Evolutionary conservation across 2,888 invertebrate species (phyloP).

Genomic region (Tipula unca): DNA sequence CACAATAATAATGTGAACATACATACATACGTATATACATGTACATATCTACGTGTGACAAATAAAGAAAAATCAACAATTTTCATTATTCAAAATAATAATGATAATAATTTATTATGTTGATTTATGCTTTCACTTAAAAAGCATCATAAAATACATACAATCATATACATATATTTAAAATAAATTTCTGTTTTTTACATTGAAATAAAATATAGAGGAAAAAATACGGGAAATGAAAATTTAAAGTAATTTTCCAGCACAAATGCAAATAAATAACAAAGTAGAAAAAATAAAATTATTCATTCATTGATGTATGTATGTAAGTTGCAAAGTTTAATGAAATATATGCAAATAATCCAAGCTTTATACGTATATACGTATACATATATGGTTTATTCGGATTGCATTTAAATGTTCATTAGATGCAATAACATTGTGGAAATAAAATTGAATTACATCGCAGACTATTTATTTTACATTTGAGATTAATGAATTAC

Average conservation of each 20-base stretch:
- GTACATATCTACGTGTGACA: neutral
- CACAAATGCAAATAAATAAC: neutral
- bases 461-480: neutral
- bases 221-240: neutral
- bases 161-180: neutral
- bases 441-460: neutral
- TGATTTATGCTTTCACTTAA: neutral
- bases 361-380: neutral
- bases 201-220: neutral
- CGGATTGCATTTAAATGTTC: neutral
- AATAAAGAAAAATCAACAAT: neutral
- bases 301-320: neutral
- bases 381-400: neutral
- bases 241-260: neutral
- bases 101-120: neutral
- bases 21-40: too few species aligned
- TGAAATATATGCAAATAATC: neutral
- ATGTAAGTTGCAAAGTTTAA: neutral
- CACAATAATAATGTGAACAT: too few species aligned
- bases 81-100: neutral
- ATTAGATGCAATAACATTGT: constrained; percentile 8
- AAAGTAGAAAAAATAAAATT: neutral
- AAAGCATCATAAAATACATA: neutral
- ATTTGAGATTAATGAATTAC: neutral
- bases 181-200: neutral